Base-by-base conservation (phyloP, 1,140 invertebrate genomes). In the Micrasema longulum region DNA sequence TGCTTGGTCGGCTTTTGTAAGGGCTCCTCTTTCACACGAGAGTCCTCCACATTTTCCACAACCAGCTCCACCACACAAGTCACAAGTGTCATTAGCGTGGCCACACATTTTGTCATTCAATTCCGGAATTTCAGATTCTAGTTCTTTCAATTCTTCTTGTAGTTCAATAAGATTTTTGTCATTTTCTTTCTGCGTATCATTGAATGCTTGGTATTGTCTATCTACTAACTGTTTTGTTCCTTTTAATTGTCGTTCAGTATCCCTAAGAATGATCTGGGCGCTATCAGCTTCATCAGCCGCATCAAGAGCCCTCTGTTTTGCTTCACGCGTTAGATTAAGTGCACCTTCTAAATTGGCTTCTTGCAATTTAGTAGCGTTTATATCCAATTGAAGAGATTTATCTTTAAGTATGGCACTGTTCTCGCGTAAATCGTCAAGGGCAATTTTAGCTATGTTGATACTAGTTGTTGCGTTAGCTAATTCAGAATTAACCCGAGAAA, bases 271-370 rank as follows among this genome's bases (percentile, higher is more conserved):
- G 73, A 76, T 83, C 80, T 79, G 88, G 62, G 82, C 91, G 80
- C 88, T 83, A 81, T 91, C 84, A 45, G 89, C 88, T 68, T 85
- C 85, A 81, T 95, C 85, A 76, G 93, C 88, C 81, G 89, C 81
- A 84, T 88, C 77, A 85, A 93, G 77, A 81, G 89, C 79, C 87
- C 89, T 79, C 88, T 90, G 82, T 91, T 95, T 87, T 87, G 93
- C 89, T 75, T 88, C 84, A 22, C 92, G 87, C 0, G 96, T 98
- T 2, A 98, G 88, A 79, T 95, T 97, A 47, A 97, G 85, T 1
- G 97, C 97, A 48, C 97, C 97, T 85, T 97, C 94, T 38, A 98
- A 93, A 83, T 98, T 97, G 3, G 92, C 93, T 84, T 98, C 96
- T 81, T 98, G 95, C 23, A 99, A 85, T 78, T 92, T 90, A 0